Percentiles rank a stretch among this genome's conserved stretches.
Conservation (phyloP, 2,113 vertebrate genomes). For the Balaeniceps rex region DNA sequence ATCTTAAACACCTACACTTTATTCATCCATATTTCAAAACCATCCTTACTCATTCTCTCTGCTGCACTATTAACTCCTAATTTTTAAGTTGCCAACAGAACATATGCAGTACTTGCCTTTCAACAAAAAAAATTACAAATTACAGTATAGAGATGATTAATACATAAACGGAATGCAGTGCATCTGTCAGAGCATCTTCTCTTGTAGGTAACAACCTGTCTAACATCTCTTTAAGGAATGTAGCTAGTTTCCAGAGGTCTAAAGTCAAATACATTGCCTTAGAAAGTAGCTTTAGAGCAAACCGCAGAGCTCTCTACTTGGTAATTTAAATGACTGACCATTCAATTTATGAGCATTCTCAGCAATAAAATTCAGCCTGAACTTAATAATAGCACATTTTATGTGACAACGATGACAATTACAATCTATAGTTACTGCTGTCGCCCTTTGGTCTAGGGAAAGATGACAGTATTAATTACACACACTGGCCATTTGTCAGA, state of each 20-base stretch:
- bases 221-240: slow-evolving; percentile 69
- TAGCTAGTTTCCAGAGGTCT: slow-evolving; percentile 73
- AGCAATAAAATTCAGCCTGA: slow-evolving; percentile 85
- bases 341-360: slow-evolving; percentile 84
- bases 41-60: not conserved
- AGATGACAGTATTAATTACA: slow-evolving; percentile 85
- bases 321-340: slow-evolving; percentile 88
- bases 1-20: not conserved
- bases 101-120: slow-evolving; percentile 8
- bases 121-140: slow-evolving; percentile 46
- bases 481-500: slow-evolving; percentile 80
- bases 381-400: slow-evolving; percentile 91
- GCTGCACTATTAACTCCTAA: not conserved
- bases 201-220: slow-evolving; percentile 69
- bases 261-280: slow-evolving; percentile 77
- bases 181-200: slow-evolving; percentile 61
- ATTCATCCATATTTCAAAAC: slow-evolving; percentile 28
- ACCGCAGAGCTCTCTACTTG: slow-evolving; percentile 67
- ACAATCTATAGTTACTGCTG: slow-evolving; percentile 83
- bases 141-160: slow-evolving; percentile 49
- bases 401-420: slow-evolving; percentile 89
- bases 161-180: slow-evolving; percentile 20
- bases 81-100: slow-evolving; percentile 3
- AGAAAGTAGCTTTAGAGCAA: slow-evolving; percentile 69
- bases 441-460: slow-evolving; percentile 75